Base-by-base conservation (phyloP, 2,113 vertebrate genomes). In the Scopus umbretta region DNA sequence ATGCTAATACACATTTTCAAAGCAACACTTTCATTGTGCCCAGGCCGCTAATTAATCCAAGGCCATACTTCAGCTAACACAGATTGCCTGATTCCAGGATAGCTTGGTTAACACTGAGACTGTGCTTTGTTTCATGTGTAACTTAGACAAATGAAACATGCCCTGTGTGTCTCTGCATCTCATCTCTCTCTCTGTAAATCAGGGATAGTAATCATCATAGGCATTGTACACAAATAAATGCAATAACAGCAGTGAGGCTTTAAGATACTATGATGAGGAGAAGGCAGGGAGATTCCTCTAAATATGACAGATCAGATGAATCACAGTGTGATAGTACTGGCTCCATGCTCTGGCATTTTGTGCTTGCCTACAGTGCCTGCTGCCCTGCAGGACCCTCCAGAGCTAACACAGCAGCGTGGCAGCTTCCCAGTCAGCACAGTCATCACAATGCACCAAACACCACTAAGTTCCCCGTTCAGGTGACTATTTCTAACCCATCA, bases 381-480 rank as follows among this genome's bases (percentile, higher is more conserved):
- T 42, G 34, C 30, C 26, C 47, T 1, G 4, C 12, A 15, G 29
- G 8, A 53, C 17, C 10, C n/a, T 74, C 56, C 66, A 53, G 55
- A 91, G 47, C 17, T 61, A 58, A 32, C 13, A 20, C 70, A 80
- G 75, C 52, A 82, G 72, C 5, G 2, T 10, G 34, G 49, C 71
- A 83, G 7, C 40, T 50, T 67, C 52, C 29, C 27, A 63, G 4
- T 22, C 15, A 90, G 14, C 19, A 62, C 13, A 75, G 56, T 32
- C 32, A 78, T 11, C 38, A 59, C 56, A 70, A 27, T 8, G 29
- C n/a, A 68, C 16, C 11, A 30, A 61, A 65, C 14, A 42, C 5
- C 0, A 0, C 11, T 8, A 66, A 53, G 16, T 38, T 66, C 27
- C 16, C 19, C 3, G 0, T 21, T 85, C 61, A 59, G 29, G 29